Conservation (phyloP, 2,797 vertebrate species). For the Parambassis ranga region DNA sequence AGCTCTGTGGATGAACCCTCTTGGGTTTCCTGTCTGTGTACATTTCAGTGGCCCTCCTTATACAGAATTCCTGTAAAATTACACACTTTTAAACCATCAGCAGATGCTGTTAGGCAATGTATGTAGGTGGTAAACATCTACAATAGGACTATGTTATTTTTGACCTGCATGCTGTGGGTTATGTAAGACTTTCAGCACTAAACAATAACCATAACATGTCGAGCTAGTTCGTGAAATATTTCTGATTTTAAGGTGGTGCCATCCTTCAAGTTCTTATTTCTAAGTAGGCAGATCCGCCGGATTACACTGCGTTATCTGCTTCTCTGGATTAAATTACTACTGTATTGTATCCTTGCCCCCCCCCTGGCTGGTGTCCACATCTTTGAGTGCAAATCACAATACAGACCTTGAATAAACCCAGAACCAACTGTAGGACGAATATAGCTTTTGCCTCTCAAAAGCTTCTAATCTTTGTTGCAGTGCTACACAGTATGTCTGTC, state of each 20-base stretch:
- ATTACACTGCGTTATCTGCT: conserved; percentile 50
- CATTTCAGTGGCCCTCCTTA: conserved; percentile 8
- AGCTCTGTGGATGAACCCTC: conserved; percentile 31
- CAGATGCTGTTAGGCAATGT: conserved; percentile 11
- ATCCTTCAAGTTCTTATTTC: conserved; percentile 29
- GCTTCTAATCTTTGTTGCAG: conserved; percentile 55
- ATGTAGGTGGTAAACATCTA: conserved; percentile 23
- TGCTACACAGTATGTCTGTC: conserved; percentile 44
- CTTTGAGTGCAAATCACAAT: conserved; percentile 36
- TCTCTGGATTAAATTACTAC: conserved; percentile 51
- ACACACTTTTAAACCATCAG: conserved; percentile 8
- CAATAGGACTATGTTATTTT: conserved; percentile 35
- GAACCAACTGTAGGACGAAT: conserved; percentile 42
- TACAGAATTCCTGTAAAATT: conserved; percentile 15
- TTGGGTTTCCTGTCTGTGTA: conserved; percentile 17
- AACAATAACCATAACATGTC: conserved; percentile 19
- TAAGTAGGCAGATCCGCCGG: conserved; percentile 38
- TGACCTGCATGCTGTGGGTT: conserved; percentile 17
- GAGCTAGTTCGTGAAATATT: neutral
- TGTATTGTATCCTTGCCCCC: conserved; percentile 27
- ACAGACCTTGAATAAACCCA: conserved; percentile 55
- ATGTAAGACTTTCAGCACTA: conserved; percentile 28
- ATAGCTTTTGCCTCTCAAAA: conserved; percentile 28
- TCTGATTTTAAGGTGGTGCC: conserved; percentile 3
- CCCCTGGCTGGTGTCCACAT: conserved; percentile 43